Evolutionary conservation across 1,140 invertebrate genomes (phyloP), one percentile per base, ranked within the genome.

Genomic region (Aphelinus atriplicis): DNA sequence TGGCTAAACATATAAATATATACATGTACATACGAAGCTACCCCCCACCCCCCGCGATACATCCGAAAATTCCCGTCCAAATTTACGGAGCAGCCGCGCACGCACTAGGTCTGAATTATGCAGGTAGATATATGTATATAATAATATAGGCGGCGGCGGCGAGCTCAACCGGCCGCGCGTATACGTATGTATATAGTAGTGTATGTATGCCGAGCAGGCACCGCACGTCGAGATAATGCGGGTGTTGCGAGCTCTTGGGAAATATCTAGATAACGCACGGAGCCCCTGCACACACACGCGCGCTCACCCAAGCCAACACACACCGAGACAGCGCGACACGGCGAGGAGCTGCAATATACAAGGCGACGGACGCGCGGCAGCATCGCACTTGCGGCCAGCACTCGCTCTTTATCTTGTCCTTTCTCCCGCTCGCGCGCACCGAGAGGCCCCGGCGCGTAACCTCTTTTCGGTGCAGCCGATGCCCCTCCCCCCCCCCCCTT

Each of bases 371-470:
- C 26, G 26, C 26, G 26, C 26, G 26, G 26, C 26, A 26, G 26
- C 26, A 26, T 26, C 26, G 26, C 26, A 26, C 26, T 26, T 26
- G 26, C 26, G 26, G 53, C 71, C 58, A 26, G 60, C 10, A 48
- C 51, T 74, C 63, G 50, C 58, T 43, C 58, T 58, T 56, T 43
- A 55, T 62, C 6, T 62, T 57, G 43, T 50, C 51, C 58, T 60
- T 58, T 77, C 58, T 55, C 53, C 65, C 65, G 47, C 57, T 67
- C 57, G 68, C 70, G 69, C 73, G 60, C 56, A 64, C 60, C 46
- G 9, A 46, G 66, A 26, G 45, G 65, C 61, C 67, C 46, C 67
- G 26, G 26, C 26, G 26, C 26, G 26, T 26, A 26, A 26, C 26
- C 26, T 26, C 26, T 26, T 26, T 26, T 26, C 26, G 26, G 26